Percentiles rank a stretch among this genome's conserved stretches.
Conservation (phyloP, 2,113 vertebrate genomes). For the Rhea pennata region DNA sequence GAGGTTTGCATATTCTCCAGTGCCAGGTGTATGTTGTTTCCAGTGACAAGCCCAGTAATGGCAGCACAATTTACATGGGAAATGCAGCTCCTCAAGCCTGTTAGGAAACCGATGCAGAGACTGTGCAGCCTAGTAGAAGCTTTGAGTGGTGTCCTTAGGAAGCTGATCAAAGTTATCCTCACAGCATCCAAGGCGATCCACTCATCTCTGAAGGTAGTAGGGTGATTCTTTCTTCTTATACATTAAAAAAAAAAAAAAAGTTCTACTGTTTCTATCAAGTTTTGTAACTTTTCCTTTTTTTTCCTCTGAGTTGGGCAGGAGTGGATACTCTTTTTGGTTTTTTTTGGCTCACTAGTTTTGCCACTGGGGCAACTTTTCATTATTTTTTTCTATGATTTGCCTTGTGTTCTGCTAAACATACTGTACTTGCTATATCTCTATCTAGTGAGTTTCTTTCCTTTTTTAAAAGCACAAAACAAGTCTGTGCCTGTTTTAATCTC, state of each 20-base stretch:
- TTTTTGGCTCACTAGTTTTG: neutral
- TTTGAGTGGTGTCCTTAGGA: neutral
- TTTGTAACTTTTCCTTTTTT: neutral
- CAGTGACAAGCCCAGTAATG: rapidly evolving
- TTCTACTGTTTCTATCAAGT: neutral
- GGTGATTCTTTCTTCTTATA: neutral
- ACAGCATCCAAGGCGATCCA: rapidly evolving
- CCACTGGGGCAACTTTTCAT: neutral
- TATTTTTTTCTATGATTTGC: neutral
- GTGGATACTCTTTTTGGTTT: neutral
- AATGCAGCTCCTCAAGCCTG: neutral
- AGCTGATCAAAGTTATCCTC: neutral
- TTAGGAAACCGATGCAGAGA: neutral
- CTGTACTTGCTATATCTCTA: neutral
- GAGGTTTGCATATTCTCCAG: rapidly evolving
- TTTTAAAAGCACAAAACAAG: slow-evolving; percentile 3
- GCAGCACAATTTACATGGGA: neutral
- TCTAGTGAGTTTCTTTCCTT: neutral
- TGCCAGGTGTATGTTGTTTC: neutral
- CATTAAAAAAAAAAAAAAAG: neutral
- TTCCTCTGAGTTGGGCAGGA: neutral
- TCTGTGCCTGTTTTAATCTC: slow-evolving; percentile 23
- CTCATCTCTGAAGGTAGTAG: neutral
- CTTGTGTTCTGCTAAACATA: neutral
- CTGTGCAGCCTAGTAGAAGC: rapidly evolving